Base-by-base conservation (phyloP, 2,113 vertebrate genomes). In the Python bivittatus region DNA sequence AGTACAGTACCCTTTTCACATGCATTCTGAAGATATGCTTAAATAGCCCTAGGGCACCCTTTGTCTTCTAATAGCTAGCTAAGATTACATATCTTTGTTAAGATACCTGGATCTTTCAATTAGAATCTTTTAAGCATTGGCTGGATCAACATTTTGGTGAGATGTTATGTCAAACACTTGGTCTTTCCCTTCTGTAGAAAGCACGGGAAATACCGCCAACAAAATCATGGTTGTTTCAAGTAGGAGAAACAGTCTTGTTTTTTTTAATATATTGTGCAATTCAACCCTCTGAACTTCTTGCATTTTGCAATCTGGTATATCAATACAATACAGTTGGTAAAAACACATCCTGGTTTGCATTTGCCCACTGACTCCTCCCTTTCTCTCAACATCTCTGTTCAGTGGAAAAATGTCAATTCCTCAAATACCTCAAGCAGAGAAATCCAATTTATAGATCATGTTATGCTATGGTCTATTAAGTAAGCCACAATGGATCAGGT, bases 271-370 rank as follows among this genome's bases (percentile, higher is more conserved):
- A 86, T 95, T 96, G 91, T 93, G 94, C 92, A 96, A 96, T 91
- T 86, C 91, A 72, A 94, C 88, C 92, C 58, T 56, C 88, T 86
- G 94, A 94, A 94, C 93, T 93, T 95, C 94, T 95, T 93, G 90
- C 54, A 57, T 96, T 96, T 95, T 96, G 95, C 92, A 96, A 95
- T 56, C 3, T 2, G 22, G 91, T 84, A 22, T 79, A 79, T 79
- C n/a, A 57, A 57, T 57, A 57, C 56, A 38, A 95, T 86, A 88
- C 83, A 95, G 54, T 64, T 94, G 93, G 93, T 94, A 94, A 95
- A 90, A 93, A 91, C 83, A 95, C 79, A 88, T 58, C 42, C 72
- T 92, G 88, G n/a, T 85, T 83, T 84, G 54, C 64, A 33, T 90
- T 88, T 92, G 54, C 15, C 84, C 68, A 88, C 48, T 15, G 29